Percentiles rank a stretch among this genome's conserved stretches.
Evolutionary conservation across 2,797 vertebrate genomes (phyloP).

Genomic region (Tarsius wallacei): DNA sequence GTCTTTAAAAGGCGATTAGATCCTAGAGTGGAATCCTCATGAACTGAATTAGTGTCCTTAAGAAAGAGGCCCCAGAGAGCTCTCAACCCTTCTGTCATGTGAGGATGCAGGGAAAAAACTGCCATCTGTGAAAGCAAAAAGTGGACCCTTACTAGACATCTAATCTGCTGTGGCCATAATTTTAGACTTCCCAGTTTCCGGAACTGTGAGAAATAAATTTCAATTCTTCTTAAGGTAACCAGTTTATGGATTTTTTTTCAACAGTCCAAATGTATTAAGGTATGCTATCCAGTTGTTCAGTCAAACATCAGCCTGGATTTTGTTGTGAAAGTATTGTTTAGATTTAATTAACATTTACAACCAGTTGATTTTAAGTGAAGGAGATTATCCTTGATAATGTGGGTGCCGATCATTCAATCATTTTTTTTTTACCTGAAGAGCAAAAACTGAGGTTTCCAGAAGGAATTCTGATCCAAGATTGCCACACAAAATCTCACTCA

Average conservation of each 20-base stretch:
- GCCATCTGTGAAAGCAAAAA: background rate
- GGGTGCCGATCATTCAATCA: background rate
- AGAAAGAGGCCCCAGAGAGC: background rate
- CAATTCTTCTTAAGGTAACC: background rate
- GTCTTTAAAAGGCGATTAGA: background rate
- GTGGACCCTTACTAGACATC: background rate
- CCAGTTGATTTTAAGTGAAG: background rate
- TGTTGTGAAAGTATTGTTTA: background rate
- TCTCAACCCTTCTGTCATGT: background rate
- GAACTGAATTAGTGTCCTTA: background rate
- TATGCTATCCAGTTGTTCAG: background rate
- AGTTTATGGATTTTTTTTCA: background rate
- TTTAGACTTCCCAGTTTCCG: background rate
- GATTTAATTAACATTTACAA: background rate
- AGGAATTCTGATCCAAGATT: background rate
- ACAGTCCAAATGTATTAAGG: background rate
- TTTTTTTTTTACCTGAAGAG: background rate
- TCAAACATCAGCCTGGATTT: background rate
- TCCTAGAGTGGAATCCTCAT: background rate
- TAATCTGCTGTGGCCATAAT: background rate
- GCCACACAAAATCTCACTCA: background rate
- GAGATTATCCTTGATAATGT: background rate
- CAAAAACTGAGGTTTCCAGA: background rate
- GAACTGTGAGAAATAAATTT: background rate
- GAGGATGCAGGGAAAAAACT: background rate